Base-by-base conservation (phyloP, 2,888 invertebrate genomes). In the Parthenolecanium corni region DNA sequence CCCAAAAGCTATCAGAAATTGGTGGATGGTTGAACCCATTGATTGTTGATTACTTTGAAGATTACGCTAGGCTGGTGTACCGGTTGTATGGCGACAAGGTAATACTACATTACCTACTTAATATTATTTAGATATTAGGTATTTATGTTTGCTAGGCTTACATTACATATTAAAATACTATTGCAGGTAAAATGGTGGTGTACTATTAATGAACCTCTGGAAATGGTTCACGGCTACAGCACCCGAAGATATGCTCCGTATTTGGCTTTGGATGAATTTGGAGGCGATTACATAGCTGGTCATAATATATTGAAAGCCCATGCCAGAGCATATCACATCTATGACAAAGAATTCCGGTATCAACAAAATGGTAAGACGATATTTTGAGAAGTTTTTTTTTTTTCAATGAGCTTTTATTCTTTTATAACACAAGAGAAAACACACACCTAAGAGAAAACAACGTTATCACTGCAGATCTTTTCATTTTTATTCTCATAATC, bases 21-120 rank as follows among this genome's bases (percentile, higher is more conserved):
- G 83, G 83, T 0, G 83, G 83, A 2, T 85, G 82, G 82, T 75
- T 80, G 0, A 85, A 83, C 70, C 78, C 80, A 0, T 78, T 80
- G 67, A 80, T 85, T 2, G 77, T 82, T 16, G 80, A 82, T 31
- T 77, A 80, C 66, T 84, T 79, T 69, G 79, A 76, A 21, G 82
- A 84, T 69, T 85, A 81, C 66, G 82, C 83, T 0, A 74, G 74
- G 68, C 73, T 83, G 36, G 72, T 77, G 11, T 79, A 79, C 65
- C 69, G 73, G 49, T 67, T 73, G 14, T 79, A 79, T 56, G 80
- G 78, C 0, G 72, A 76, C 49, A 72, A 74, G 58, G 78, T 86
- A 5, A 65, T 54, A 16, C 2, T n/a, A n/a, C n/a, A n/a, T n/a
- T n/a, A 31, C 9, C 31, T 4, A 31, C 31, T 31, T 9, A 9